Evolutionary conservation across 2,797 vertebrate species (phyloP), one percentile per base, ranked within the genome.

Genomic region (Neosalanx taihuensis): DNA sequence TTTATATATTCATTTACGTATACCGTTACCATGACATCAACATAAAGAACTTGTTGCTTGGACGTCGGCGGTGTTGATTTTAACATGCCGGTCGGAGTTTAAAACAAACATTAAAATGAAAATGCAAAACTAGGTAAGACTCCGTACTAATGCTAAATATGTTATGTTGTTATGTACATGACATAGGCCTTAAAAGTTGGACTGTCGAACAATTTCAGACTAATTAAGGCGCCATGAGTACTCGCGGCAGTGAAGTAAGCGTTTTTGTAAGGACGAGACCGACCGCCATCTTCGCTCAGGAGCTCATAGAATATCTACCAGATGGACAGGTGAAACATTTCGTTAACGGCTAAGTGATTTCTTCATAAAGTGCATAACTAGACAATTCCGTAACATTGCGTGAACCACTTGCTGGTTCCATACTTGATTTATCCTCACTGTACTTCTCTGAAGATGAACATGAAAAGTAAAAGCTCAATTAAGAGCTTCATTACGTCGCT

Each of bases 241-340:
- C 77, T 20, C 84, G 13, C 26, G 63, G 60, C 1, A 83, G 88
- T 23, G 84, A 83, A 62, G 92, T 94, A 5, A 84, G 4, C 0
- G 86, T 92, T 0, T 95, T 93, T 20, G 90, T 92, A 33, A 88
- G 95, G 2, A 74, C 93, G 74, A 92, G 85, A 69, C 95, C 96
- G 0, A 93, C 94, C 0, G 76, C 90, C 0, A 69, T 86, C 37
- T 96, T 96, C 80, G 91, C 94, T 29, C 87, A 89, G 0, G 90
- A 93, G 0, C 75, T 93, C 65, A 92, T 97, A 81, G 88, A 85
- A 57, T 90, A 91, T 4, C 89, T 89, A 17, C 85, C 90, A 0
- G 94, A 95, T 78, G 90, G 92, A 63, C 92, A 95, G 92, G 95
- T 96, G 74, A 3, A 17, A n/a, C 51, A n/a, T 7, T 56, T 56